Conservation (phyloP, 2,113 vertebrate species). For the Lycocorax pyrrhopterus region DNA sequence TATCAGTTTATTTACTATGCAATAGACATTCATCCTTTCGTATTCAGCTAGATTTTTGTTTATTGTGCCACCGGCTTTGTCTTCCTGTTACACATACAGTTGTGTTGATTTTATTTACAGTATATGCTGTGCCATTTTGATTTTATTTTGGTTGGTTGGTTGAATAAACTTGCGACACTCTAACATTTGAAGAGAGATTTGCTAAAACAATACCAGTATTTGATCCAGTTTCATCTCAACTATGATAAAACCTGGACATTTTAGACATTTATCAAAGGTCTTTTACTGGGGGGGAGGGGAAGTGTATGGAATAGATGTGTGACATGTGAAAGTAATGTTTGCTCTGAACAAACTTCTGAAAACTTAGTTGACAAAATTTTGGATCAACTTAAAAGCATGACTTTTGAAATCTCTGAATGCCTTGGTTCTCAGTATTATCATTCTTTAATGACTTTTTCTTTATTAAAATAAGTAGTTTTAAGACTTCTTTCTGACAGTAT, state of each 20-base stretch:
- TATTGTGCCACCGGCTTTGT: slow-evolving; percentile 76
- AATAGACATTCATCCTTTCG: slow-evolving; percentile 79
- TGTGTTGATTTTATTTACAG: slow-evolving; percentile 65
- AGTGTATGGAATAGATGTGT: slow-evolving; percentile 66
- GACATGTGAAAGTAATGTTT: slow-evolving; percentile 72
- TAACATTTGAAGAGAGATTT: slow-evolving; percentile 76
- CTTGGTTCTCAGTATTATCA: slow-evolving; percentile 86
- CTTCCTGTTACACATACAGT: slow-evolving; percentile 77
- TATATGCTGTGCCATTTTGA: slow-evolving; percentile 80
- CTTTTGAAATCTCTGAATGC: slow-evolving; percentile 82
- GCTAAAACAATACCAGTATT: slow-evolving; percentile 76
- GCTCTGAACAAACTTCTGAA: slow-evolving; percentile 75
- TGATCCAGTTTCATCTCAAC: slow-evolving; percentile 83
- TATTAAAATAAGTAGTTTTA: slow-evolving; percentile 82
- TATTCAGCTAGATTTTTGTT: slow-evolving; percentile 75
- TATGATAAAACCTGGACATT: slow-evolving; percentile 76
- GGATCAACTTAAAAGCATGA: slow-evolving; percentile 81
- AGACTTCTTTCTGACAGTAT: slow-evolving; percentile 87
- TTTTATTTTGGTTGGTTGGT: slow-evolving; percentile 73
- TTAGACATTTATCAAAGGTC: slow-evolving; percentile 77
- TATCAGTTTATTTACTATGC: slow-evolving; percentile 90
- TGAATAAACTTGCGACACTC: slow-evolving; percentile 82
- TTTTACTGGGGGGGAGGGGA: slow-evolving; percentile 67
- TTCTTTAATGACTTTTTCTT: slow-evolving; percentile 82
- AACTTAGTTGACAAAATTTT: slow-evolving; percentile 78